Conservation (phyloP, 1,140 invertebrate species). For the Drosophila sulfurigaster region DNA sequence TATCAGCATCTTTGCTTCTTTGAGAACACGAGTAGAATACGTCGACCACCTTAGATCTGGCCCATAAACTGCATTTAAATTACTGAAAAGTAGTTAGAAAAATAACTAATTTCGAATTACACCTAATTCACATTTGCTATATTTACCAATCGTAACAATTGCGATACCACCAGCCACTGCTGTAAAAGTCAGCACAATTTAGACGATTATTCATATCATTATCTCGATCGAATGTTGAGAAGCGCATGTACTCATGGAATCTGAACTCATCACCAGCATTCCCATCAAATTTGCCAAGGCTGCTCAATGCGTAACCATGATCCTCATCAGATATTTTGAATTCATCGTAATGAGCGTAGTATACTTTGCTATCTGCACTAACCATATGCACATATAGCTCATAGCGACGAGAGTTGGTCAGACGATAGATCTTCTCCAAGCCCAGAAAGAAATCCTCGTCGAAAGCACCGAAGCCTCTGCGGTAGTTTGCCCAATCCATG, state of each 20-base stretch:
- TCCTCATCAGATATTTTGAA: background rate
- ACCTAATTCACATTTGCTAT: too few relatives aligned
- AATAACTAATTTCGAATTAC: too few relatives aligned
- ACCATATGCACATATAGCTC: background rate
- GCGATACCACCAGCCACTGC: conserved; percentile 5
- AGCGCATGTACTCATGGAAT: background rate
- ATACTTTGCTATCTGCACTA: background rate
- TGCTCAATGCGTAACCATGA: background rate
- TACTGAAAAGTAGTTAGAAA: too few relatives aligned
- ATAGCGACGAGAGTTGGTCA: background rate
- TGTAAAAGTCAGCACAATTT: background rate
- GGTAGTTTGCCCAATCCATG: background rate
- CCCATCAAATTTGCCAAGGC: background rate
- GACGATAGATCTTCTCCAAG: conserved; percentile 6
- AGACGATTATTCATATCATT: background rate
- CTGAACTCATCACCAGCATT: background rate
- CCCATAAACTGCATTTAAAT: too few relatives aligned
- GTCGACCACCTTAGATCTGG: too few relatives aligned
- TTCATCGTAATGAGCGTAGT: background rate
- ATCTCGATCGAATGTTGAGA: conserved; percentile 2
- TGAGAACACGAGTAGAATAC: too few relatives aligned
- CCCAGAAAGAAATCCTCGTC: conserved; percentile 3
- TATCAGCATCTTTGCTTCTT: too few relatives aligned
- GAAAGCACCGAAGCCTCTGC: background rate
- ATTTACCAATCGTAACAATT: background rate